Evolutionary conservation across 2,113 vertebrate species (phyloP).

Genomic region (Machaerirhynchus nigripectus): DNA sequence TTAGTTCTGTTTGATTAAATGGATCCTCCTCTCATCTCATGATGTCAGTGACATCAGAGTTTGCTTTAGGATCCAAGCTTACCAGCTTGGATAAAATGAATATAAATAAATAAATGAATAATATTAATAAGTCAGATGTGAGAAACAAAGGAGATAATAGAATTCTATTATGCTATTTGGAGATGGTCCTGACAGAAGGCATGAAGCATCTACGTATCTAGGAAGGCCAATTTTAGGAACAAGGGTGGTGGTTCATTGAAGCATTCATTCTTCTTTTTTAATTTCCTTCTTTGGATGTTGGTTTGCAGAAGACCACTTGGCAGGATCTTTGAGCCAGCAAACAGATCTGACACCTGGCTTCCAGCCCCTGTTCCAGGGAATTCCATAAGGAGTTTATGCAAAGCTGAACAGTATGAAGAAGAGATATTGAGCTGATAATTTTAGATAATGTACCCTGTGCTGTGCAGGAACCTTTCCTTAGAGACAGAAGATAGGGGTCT

Average conservation of each 20-base stretch:
- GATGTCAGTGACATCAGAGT: background rate
- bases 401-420: background rate
- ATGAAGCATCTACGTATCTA: constrained; percentile 24
- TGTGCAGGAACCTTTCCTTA: background rate
- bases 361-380: background rate
- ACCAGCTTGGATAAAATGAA: background rate
- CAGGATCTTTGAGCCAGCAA: constrained; percentile 44
- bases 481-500: background rate
- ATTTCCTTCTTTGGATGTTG: constrained; percentile 59
- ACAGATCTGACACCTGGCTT: constrained; percentile 48
- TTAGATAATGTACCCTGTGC: background rate
- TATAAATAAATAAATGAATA: background rate
- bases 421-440: background rate
- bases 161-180: constrained; percentile 68
- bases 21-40: background rate
- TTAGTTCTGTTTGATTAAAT: background rate
- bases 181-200: constrained; percentile 51
- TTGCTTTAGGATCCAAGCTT: background rate
- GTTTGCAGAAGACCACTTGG: constrained; percentile 42
- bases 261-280: constrained; percentile 60
- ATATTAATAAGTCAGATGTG: background rate
- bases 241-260: constrained; percentile 25
- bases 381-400: background rate
- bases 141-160: constrained; percentile 41
- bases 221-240: constrained; percentile 34